Percentiles rank a stretch among this genome's conserved stretches.
These are phyloP conservation scores for Cyaniris semiargus DNA, from an alignment of 2,888 invertebrate genomes.

Conservation along the genomic window DNA sequence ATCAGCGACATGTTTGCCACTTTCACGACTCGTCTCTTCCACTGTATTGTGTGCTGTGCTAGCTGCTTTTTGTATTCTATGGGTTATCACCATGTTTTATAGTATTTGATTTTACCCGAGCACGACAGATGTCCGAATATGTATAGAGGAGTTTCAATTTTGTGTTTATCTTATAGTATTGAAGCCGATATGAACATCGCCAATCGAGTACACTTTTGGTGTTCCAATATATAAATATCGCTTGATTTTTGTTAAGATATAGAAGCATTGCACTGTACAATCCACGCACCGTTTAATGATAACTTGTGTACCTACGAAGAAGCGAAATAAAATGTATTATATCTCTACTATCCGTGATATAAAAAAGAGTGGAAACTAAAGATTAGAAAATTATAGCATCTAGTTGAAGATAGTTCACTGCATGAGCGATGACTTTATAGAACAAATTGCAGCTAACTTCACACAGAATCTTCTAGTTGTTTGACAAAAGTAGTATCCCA, in stretches of 20 bases:
- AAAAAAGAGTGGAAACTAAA: neutral
- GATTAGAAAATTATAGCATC: neutral
- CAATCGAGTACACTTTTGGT: slow-evolving; percentile 36
- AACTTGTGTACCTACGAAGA: slow-evolving; percentile 32
- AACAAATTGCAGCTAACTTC: slow-evolving; percentile 78
- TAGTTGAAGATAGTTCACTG: slow-evolving; percentile 50
- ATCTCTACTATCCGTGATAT: neutral
- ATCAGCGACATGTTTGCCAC: slow-evolving; percentile 77
- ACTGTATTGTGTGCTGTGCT: slow-evolving; percentile 80
- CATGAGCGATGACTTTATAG: slow-evolving; percentile 74
- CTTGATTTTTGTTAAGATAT: slow-evolving; percentile 53
- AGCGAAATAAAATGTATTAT: neutral
- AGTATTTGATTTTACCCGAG: slow-evolving; percentile 68
- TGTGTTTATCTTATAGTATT: slow-evolving; percentile 25
- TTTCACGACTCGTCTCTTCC: slow-evolving; percentile 78
- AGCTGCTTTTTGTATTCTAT: slow-evolving; percentile 80
- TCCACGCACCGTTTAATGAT: slow-evolving; percentile 58
- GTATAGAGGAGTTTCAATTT: slow-evolving; percentile 33
- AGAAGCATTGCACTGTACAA: slow-evolving; percentile 69
- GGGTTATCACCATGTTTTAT: slow-evolving; percentile 76
- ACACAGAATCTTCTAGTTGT: slow-evolving; percentile 61
- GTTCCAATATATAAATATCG: slow-evolving; percentile 43
- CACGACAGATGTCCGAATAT: slow-evolving; percentile 52
- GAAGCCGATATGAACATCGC: slow-evolving; percentile 31
- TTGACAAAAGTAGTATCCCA: slow-evolving; percentile 61